Percentiles rank a stretch among this genome's conserved stretches.
Evolutionary conservation across 2,113 vertebrate genomes (phyloP).

Genomic region (Oncorhynchus kisutch): DNA sequence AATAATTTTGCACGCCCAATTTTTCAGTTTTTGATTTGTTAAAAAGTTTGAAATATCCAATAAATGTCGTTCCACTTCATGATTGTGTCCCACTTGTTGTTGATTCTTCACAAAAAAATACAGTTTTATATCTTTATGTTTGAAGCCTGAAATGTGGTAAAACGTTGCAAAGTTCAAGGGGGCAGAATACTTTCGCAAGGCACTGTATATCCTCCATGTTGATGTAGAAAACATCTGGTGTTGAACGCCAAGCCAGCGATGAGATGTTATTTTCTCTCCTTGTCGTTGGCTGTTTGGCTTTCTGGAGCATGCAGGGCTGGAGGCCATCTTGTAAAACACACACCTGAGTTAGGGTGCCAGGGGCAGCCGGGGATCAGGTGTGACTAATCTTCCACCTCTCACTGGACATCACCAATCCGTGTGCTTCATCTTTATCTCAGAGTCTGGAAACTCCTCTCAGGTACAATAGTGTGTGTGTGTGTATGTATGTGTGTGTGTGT

Average conservation of each 20-base stretch:
- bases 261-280: slow-evolving; percentile 4
- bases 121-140: too few relatives aligned
- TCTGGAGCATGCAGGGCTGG: slow-evolving; percentile 18
- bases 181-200: too few relatives aligned
- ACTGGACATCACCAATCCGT: slow-evolving; percentile 24
- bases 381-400: slow-evolving; percentile 28
- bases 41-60: too few relatives aligned
- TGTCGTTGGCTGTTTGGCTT: slow-evolving; percentile 14
- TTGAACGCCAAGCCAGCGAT: neutral
- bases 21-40: too few relatives aligned
- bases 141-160: too few relatives aligned
- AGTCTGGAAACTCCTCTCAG: neutral
- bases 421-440: slow-evolving; percentile 4
- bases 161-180: too few relatives aligned
- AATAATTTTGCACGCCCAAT: too few relatives aligned
- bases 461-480: neutral
- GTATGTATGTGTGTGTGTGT: neutral
- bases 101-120: too few relatives aligned
- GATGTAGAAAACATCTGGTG: slow-evolving; percentile 10
- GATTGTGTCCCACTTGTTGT: too few relatives aligned
- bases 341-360: slow-evolving; percentile 43
- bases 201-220: slow-evolving; percentile 11
- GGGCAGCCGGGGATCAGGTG: slow-evolving; percentile 45
- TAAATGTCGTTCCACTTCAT: too few relatives aligned
- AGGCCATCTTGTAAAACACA: slow-evolving; percentile 29